These are phyloP conservation scores for Andrena camellia DNA, from an alignment of 2,888 invertebrate genomes.

Conservation along the genomic window DNA sequence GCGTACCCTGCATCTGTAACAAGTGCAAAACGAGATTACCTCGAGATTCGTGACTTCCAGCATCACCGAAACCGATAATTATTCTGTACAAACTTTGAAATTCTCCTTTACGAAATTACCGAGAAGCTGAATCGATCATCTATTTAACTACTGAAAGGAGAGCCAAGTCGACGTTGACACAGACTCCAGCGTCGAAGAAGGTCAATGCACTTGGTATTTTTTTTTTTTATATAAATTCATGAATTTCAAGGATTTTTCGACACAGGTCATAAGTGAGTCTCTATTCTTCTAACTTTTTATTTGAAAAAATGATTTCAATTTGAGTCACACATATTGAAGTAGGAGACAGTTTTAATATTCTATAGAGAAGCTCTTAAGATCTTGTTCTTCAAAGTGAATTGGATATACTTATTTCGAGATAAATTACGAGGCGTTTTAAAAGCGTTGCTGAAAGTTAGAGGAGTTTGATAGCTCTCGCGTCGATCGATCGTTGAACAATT, in stretches of 20 bases:
- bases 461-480: neutral
- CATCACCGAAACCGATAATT: constrained; percentile 26
- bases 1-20: constrained; percentile 90
- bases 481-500: constrained; percentile 29
- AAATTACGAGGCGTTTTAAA: neutral
- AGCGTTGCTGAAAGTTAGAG: neutral
- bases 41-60: constrained; percentile 22
- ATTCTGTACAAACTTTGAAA: constrained; percentile 19
- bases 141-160: constrained; percentile 11
- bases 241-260: neutral
- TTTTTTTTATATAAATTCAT: neutral
- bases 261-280: neutral
- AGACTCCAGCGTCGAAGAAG: neutral
- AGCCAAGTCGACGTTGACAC: neutral
- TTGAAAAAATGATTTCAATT: neutral
- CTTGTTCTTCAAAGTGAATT: too few species aligned
- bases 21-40: constrained; percentile 24
- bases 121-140: constrained; percentile 5
- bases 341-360: too few species aligned
- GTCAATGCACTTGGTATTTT: neutral
- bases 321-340: too few species aligned
- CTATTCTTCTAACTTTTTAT: neutral
- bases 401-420: too few species aligned
- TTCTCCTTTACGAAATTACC: constrained; percentile 11
- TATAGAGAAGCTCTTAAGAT: neutral